Conservation (phyloP, 2,113 vertebrate species). For the Eira barbara region DNA sequence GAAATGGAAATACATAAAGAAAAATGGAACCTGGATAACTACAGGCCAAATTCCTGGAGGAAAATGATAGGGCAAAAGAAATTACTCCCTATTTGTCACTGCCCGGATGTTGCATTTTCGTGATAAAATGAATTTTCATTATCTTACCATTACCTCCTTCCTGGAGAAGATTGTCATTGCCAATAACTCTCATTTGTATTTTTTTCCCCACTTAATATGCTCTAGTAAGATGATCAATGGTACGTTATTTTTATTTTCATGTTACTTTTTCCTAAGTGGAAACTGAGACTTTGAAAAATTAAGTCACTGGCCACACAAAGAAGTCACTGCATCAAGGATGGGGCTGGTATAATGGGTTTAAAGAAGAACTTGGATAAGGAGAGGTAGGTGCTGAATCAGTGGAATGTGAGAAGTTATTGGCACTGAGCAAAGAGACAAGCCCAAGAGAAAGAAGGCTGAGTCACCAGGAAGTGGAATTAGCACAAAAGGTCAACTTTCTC, state of each 20-base stretch:
- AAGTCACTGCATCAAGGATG: not conserved
- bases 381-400: not conserved
- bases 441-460: not conserved
- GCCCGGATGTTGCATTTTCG: not conserved
- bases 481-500: slow-evolving; percentile 48
- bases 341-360: not conserved
- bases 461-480: slow-evolving; percentile 24
- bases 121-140: slow-evolving; percentile 15
- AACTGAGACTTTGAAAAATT: slow-evolving; percentile 19
- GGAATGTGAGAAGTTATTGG: not conserved
- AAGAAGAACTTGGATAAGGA: not conserved
- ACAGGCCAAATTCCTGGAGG: not conserved
- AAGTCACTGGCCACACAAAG: not conserved
- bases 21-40: slow-evolving; percentile 5
- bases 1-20: not conserved
- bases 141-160: not conserved
- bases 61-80: not conserved
- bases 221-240: not conserved
- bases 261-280: not conserved
- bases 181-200: not conserved
- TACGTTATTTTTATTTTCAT: not conserved
- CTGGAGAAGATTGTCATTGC: not conserved
- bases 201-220: not conserved
- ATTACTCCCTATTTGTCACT: not conserved
- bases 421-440: not conserved